Base-by-base conservation (phyloP, 2,797 vertebrate species). In the Cossypha polioptera region DNA sequence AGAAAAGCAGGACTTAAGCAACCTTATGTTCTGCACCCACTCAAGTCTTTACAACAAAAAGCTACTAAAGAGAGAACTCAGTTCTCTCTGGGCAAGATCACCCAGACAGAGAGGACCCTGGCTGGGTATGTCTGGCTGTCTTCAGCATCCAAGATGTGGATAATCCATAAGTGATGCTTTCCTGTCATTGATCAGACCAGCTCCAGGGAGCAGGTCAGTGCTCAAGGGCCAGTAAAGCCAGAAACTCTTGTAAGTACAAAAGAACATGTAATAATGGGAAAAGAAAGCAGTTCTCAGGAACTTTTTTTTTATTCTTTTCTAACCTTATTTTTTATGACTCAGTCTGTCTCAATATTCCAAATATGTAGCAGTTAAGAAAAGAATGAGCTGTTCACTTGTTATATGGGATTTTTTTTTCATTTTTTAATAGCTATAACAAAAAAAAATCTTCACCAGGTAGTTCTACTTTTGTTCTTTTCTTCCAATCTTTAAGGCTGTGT, bases 111-210 rank as follows among this genome's bases (percentile, higher is more conserved):
- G 9, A 9, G 8, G 7, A 50, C 4, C 16, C 1, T 48, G 43
- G 3, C 3, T 0, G 0, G 24, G 13, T 24, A 19, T 2, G 1
- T 19, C 14, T 36, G 72, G 8, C 22, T 67, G 53, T 71, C 29
- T 36, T 43, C 18, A 25, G 20, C 20, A 33, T 22, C n/a, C 4
- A 3, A 28, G 11, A n/a, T 2, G 2, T 2, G 4, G 9, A 35
- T 28, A 7, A 67, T 31, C 43, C 25, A 0, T 3, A 36, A 48
- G 33, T 10, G 6, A 63, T 1, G 5, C 1, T 67, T 66, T 48
- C 15, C 42, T 13, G 3, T 13, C 45, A 31, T 5, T 3, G 7
- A 36, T 40, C 65, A 85, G 26, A 50, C 17, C 59, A 21, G 24
- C 11, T 59, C 26, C 45, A 47, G 26, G 26, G 10, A 73, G 29